Conservation (phyloP, 2,888 invertebrate species). For the Hemistola chrysoprasaria region DNA sequence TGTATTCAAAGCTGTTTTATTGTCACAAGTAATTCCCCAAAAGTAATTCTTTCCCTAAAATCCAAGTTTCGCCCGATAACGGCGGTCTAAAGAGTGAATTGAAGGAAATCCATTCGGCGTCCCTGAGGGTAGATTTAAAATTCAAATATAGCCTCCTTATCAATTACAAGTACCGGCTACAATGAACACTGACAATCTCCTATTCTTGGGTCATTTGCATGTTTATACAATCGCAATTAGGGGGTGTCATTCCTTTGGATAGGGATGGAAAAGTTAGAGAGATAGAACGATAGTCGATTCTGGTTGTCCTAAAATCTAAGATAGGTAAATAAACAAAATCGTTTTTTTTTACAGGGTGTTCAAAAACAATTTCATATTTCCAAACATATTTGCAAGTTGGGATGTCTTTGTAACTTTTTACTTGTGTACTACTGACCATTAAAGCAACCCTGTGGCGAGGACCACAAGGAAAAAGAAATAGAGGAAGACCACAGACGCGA, state of each 20-base stretch:
- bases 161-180: constrained; percentile 74
- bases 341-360: too few relatives aligned
- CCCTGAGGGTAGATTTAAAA: constrained; percentile 62
- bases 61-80: constrained; percentile 37
- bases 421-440: too few relatives aligned
- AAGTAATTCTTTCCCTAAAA: constrained; percentile 21
- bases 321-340: too few relatives aligned
- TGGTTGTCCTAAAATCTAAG: too few relatives aligned
- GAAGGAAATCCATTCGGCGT: constrained; percentile 51
- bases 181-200: constrained; percentile 61
- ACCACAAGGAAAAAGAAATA: too few relatives aligned
- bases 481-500: too few relatives aligned
- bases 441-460: too few relatives aligned
- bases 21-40: constrained; percentile 2
- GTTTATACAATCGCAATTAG: constrained; percentile 77
- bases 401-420: too few relatives aligned
- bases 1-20: too few relatives aligned
- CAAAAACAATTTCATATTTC: too few relatives aligned
- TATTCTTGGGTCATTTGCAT: constrained; percentile 72
- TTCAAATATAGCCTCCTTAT: constrained; percentile 76
- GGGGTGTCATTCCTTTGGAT: constrained; percentile 34
- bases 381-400: too few relatives aligned
- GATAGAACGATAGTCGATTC: not conserved
- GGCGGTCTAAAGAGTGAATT: constrained; percentile 37
- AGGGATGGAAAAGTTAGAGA: constrained; percentile 14